These are phyloP conservation scores for Alectoris magna DNA, from an alignment of 2,797 vertebrate genomes.

Conservation along the genomic window DNA sequence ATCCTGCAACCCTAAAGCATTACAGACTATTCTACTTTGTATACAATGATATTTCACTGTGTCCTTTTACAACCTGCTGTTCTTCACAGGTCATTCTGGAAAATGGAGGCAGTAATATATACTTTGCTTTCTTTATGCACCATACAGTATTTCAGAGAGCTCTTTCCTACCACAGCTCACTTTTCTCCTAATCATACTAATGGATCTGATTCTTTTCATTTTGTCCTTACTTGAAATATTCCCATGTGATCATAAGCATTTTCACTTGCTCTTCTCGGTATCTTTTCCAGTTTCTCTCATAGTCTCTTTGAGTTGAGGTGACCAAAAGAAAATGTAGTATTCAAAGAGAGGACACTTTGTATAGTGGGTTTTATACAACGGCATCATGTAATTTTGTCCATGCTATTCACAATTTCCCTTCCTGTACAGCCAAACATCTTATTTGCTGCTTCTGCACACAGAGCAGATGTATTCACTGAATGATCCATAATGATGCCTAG, in stretches of 20 bases:
- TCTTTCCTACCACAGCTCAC: neutral
- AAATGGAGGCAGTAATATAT: neutral
- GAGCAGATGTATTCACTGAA: constrained; percentile 41
- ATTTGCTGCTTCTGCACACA: neutral
- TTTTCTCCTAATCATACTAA: neutral
- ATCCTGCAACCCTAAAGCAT: neutral
- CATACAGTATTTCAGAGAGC: neutral
- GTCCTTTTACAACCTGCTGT: neutral
- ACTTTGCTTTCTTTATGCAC: neutral
- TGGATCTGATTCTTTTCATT: neutral
- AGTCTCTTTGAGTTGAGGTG: neutral
- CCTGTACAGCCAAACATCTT: neutral
- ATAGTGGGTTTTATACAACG: neutral
- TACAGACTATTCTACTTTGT: neutral
- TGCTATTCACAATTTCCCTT: constrained; percentile 6
- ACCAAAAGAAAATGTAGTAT: neutral
- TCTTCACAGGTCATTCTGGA: neutral
- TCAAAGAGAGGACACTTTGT: neutral
- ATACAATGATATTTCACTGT: neutral
- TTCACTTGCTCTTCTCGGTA: constrained; percentile 1
- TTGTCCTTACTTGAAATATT: neutral
- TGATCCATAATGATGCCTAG: constrained; percentile 24
- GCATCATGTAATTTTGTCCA: neutral
- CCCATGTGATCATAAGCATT: neutral
- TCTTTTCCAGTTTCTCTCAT: neutral